A percentile compares a stretch with the other conserved stretches of the same genome.
Evolutionary conservation across 2,888 invertebrate genomes (phyloP).

Genomic region (Epistrophe eligans): DNA sequence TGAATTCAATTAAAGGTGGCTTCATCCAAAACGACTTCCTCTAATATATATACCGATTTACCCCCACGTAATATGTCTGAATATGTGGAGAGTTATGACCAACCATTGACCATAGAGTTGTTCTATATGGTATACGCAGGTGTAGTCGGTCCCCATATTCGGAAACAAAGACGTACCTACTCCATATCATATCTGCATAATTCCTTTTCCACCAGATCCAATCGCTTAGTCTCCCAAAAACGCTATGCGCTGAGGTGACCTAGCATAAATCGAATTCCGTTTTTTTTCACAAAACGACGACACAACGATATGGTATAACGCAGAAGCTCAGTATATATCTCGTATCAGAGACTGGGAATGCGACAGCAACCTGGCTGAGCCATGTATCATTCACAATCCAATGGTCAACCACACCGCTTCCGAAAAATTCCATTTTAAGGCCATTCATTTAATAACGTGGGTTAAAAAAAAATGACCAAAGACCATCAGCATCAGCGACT

Average conservation of each 20-base stretch:
- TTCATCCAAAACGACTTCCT: slow-evolving; percentile 15
- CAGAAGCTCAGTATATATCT: not conserved
- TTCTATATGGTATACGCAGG: not conserved
- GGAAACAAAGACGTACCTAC: slow-evolving; percentile 57
- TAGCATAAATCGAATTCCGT: slow-evolving; percentile 53
- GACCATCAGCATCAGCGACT: slow-evolving; percentile 25
- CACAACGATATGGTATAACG: slow-evolving; percentile 33
- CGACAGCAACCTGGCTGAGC: slow-evolving; percentile 64
- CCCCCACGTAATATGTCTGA: not conserved
- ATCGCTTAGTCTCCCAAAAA: slow-evolving; percentile 47
- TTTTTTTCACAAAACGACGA: slow-evolving; percentile 37
- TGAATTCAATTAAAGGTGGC: slow-evolving; percentile 66
- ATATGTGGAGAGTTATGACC: slow-evolving; percentile 46
- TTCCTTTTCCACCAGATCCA: slow-evolving; percentile 60
- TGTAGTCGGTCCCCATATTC: not conserved
- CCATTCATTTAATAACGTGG: slow-evolving; percentile 65
- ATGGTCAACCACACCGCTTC: slow-evolving; percentile 73
- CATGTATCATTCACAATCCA: slow-evolving; percentile 76
- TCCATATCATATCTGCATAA: slow-evolving; percentile 64
- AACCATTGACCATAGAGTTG: slow-evolving; percentile 18
- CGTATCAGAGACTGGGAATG: slow-evolving; percentile 50
- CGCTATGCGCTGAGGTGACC: slow-evolving; percentile 47
- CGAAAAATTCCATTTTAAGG: slow-evolving; percentile 62
- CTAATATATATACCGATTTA: no score
- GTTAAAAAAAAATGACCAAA: slow-evolving; percentile 27